Evolutionary conservation across 2,113 vertebrate species (phyloP), one percentile per base, ranked within the genome.

Genomic region (Solea solea): DNA sequence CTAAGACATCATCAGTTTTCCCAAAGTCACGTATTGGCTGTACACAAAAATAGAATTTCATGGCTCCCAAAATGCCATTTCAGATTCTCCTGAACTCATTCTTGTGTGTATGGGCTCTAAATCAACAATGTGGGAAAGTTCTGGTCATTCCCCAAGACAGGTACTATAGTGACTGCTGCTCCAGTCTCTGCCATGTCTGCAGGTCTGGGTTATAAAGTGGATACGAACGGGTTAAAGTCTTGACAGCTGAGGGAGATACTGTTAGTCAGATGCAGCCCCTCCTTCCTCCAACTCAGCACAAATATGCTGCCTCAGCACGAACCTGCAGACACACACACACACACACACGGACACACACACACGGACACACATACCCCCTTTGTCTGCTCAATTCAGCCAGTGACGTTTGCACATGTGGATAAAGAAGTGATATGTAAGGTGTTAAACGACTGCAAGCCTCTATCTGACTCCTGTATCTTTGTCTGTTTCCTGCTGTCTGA

Each of bases 291-390:
- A 16, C 69, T 72, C 72, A 21, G 73, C 74, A 56, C 80, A 88
- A 80, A 80, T 83, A 76, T 88, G 83, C 85, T 82, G 82, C 66
- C 78, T 90, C 86, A 86, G 85, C 84, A 69, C 78, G 78, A 85
- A 64, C 81, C 82, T 81, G 83, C 76, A 86, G 67, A 75, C 65
- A 74, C 68, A 75, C 69, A 53, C 74, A 69, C 74, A 69, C 0
- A 65, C 1, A 10, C 54, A 71, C 61, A 77, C 78, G 27, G 21
- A 53, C 51, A 53, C 51, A 53, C 51, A 53, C 52, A 54, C 52
- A 54, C 52, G 12, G 14, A 50, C 48, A 51, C 49, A 51, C 49
- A 51, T n/a, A 52, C 53, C 76, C 65, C 56, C 49, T 76, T 73
- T 60, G 34, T 28, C 45, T 53, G 27, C 57, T 50, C 12, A 3